Conservation (phyloP, 2,888 invertebrate genomes). For the Marasmarcha lunaedactyla region DNA sequence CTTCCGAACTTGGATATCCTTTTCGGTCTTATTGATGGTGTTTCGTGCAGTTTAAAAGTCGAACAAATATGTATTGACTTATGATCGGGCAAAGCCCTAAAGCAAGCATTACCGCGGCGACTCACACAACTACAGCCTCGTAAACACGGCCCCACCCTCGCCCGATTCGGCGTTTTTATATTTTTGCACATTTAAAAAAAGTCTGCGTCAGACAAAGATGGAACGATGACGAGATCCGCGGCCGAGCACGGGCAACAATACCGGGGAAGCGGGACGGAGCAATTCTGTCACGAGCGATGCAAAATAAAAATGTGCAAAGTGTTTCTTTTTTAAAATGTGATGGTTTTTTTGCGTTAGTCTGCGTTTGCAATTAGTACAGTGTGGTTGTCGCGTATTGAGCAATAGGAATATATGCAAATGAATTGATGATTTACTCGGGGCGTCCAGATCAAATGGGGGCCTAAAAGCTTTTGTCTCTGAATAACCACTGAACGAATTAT, state of each 20-base stretch:
- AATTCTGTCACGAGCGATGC: slow-evolving; percentile 55
- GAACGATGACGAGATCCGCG: slow-evolving; percentile 58
- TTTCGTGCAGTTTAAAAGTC: background rate
- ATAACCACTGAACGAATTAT: slow-evolving; percentile 23
- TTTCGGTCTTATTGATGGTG: background rate
- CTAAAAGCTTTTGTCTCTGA: slow-evolving; percentile 41
- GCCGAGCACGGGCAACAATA: slow-evolving; percentile 40
- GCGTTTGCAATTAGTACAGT: slow-evolving; percentile 69
- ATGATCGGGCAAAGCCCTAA: slow-evolving; percentile 64
- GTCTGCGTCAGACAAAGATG: slow-evolving; percentile 64
- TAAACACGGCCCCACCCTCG: slow-evolving; percentile 35
- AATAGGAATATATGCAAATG: slow-evolving; percentile 57
- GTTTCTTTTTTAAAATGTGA: slow-evolving; percentile 64
- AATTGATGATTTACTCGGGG: slow-evolving; percentile 7
- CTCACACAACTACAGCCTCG: slow-evolving; percentile 50
- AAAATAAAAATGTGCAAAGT: slow-evolving; percentile 68
- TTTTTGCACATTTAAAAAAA: slow-evolving; percentile 69
- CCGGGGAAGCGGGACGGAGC: slow-evolving; percentile 54
- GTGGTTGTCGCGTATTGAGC: slow-evolving; percentile 50
- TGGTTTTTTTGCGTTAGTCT: slow-evolving; percentile 67
- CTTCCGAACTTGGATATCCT: background rate
- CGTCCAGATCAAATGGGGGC: slow-evolving; percentile 21
- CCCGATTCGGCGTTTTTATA: slow-evolving; percentile 66
- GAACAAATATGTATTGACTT: slow-evolving; percentile 42
- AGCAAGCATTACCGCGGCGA: slow-evolving; percentile 52